Evolutionary conservation across 2,797 vertebrate genomes (phyloP), one percentile per base, ranked within the genome.

Genomic region (Microchirus variegatus): DNA sequence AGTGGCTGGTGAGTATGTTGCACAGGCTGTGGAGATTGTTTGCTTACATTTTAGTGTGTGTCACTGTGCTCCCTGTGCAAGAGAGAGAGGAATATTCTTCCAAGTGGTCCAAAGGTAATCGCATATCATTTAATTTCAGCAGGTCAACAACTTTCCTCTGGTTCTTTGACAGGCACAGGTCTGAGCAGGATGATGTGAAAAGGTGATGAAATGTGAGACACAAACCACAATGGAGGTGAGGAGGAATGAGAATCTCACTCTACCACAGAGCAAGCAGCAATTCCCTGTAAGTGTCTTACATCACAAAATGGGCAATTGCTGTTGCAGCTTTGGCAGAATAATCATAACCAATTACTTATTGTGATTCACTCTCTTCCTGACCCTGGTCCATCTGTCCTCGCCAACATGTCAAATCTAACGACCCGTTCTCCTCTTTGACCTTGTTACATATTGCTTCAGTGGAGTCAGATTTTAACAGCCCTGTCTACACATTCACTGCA

Each of bases 381-480:
- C 22, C 18, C 36, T 8, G 18, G 19, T 9, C 3, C 1, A 15
- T 38, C 13, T 53, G 35, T 49, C 10, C 1, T 40, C 19, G 4
- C 42, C 38, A 45, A 26, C 41, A 17, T 38, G 10, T 72, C 41
- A 45, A 64, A 69, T 49, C 37, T 59, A 71, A 58, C 10, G 10
- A n/a, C 9, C 42, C 10, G 3, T 40, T 2, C 36, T 31, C 31
- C 31, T 22, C 22, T 49, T 41, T 60, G 49, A 45, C 41, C 19
- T 31, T 56, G 52, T 1, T 59, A 26, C 7, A 49, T 53, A 49
- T 53, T 48, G 56, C 52, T 37, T 65, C 38, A 41, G 13, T 42
- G 10, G 12, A 15, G 41, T 42, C 41, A 3, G 41, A 6, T 42
- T 11, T 42, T 42, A 42, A 42, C 41, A 42, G 12, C 12, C 12